A percentile compares a stretch with the other conserved stretches of the same genome.
Evolutionary conservation across 2,113 vertebrate species (phyloP).

Genomic region (Pithys albifrons): DNA sequence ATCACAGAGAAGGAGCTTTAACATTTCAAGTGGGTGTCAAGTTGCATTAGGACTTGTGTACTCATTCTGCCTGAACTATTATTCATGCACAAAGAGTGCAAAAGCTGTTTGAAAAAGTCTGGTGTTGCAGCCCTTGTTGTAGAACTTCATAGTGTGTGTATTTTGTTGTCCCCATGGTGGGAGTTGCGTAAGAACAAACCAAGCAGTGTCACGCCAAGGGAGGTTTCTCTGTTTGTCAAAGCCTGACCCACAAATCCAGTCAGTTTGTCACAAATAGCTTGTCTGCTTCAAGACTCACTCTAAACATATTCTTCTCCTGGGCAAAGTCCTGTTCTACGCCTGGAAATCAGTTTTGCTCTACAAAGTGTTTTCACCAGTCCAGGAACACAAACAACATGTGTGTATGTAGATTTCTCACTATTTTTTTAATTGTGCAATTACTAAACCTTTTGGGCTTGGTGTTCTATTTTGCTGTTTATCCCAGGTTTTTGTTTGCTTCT

Average conservation of each 20-base stretch:
- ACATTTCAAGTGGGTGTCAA: constrained; percentile 8
- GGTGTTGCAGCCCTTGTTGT: neutral
- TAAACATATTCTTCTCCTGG: neutral
- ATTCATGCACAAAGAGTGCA: neutral
- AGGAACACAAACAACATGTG: neutral
- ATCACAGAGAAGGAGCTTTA: neutral
- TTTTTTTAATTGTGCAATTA: neutral
- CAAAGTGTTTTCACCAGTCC: neutral
- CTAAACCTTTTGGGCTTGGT: neutral
- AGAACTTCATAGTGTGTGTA: neutral
- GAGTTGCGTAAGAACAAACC: neutral
- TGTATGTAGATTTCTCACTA: neutral
- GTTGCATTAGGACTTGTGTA: neutral
- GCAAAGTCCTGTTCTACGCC: neutral
- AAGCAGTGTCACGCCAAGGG: neutral
- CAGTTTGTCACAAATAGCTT: neutral
- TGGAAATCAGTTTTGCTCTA: neutral
- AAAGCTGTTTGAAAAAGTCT: neutral
- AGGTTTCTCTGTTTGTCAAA: neutral
- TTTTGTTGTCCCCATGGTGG: neutral
- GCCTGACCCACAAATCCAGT: neutral
- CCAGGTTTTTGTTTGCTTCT: neutral
- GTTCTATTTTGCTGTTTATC: neutral
- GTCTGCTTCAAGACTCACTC: neutral
- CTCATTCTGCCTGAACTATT: neutral